These are phyloP conservation scores for Pelusios castaneus DNA, from an alignment of 2,113 vertebrate species.

Conservation along the genomic window DNA sequence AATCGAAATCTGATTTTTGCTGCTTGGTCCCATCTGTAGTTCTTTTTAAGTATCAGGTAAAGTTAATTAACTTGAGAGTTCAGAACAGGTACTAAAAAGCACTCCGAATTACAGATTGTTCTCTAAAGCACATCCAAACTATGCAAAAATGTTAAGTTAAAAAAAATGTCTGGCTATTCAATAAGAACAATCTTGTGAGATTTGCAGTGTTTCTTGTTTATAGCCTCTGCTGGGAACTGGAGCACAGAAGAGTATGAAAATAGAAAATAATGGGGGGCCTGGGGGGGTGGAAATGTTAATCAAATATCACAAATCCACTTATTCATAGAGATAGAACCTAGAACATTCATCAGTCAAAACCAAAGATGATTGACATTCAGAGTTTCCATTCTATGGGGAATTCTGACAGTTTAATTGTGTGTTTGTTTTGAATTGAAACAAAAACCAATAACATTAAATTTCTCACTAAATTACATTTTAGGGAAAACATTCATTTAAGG, in stretches of 20 bases:
- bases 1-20: background rate
- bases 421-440: background rate
- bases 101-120: background rate
- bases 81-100: background rate
- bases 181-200: background rate
- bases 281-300: background rate
- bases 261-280: background rate
- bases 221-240: background rate
- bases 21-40: background rate
- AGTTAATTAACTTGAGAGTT: background rate
- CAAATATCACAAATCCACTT: background rate
- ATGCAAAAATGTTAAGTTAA: background rate
- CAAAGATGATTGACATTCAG: background rate
- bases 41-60: background rate
- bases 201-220: slow-evolving; percentile 15
- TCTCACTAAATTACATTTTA: background rate
- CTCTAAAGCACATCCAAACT: background rate
- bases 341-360: background rate
- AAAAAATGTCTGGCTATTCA: background rate
- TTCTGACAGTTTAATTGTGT: background rate
- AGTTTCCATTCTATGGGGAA: background rate
- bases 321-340: background rate
- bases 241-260: background rate
- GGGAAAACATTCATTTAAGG: no score
- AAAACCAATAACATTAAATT: background rate